Evolutionary conservation across 2,797 vertebrate genomes (phyloP), one percentile per base, ranked within the genome.

Genomic region (Pseudomugil gertrudae): DNA sequence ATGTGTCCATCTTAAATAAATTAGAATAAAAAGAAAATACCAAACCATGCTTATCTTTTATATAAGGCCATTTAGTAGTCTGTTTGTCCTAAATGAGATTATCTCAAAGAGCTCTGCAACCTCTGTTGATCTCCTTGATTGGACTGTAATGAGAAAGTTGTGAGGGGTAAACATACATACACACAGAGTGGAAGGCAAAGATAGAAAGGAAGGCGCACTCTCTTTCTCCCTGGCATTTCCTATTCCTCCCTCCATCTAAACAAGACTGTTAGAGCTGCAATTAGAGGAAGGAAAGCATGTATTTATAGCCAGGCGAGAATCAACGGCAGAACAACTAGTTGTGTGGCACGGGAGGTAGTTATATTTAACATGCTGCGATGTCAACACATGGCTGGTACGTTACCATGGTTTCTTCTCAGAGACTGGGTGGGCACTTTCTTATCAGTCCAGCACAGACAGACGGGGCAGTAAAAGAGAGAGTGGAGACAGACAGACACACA

Each of bases 301-400:
- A 94, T 94, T 94, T 93, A 92, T 94, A 94, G 91, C 83, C 76
- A 69, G 81, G 74, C 69, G 68, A 86, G 85, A 84, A 92, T 90
- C 90, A 90, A 90, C 83, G 86, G 72, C 86, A 85, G 84, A 90
- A 90, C 85, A 79, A 91, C 90, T 91, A 83, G 89, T 89, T 89
- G 90, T 86, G 90, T 79, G 83, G 89, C 84, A 84, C 65, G 80
- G 72, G 80, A 84, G 85, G 80, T 62, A 52, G 89, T 86, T 92
- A 92, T 93, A 94, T 94, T 93, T 93, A 93, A 93, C 88, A 69
- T 74, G 70, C 86, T 77, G 86, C 87, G 90, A 93, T 93, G 92
- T 93, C 91, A 92, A 92, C 91, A 92, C 75, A 79, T 78, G 88
- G 85, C 90, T 91, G 90, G 78, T 81, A 71, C 61, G 91, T 93